phyloP scores from a whole-genome alignment of 2,797 vertebrate species.

The Poecile montanus region DNA sequence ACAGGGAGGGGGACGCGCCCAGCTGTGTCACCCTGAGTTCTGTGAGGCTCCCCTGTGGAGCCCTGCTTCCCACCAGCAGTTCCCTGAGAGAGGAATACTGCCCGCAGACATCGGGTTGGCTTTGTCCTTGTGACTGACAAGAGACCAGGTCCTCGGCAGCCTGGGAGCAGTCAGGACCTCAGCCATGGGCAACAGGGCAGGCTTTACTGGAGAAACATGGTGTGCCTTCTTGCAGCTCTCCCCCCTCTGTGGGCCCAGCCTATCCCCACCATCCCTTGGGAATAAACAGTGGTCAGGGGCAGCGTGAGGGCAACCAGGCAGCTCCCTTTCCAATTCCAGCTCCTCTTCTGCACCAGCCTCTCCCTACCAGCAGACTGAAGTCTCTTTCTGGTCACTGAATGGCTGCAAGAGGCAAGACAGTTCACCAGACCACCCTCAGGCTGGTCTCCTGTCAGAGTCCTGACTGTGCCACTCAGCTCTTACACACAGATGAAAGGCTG shows the following conservation, averaged over 20 bases:
- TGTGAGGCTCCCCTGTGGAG: not conserved
- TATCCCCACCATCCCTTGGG: not conserved
- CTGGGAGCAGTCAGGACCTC: not conserved
- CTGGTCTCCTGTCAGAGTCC: not conserved
- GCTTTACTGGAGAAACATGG: not conserved
- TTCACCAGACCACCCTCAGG: not conserved
- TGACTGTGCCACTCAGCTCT: not conserved
- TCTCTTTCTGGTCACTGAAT: not conserved
- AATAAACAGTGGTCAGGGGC: not conserved
- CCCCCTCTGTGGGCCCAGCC: not conserved
- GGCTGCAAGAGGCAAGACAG: not conserved
- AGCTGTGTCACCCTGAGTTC: not conserved
- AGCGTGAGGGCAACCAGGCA: not conserved
- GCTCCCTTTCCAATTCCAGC: not conserved
- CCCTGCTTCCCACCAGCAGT: not conserved
- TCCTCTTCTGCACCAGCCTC: not conserved
- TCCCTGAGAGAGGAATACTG: not conserved
- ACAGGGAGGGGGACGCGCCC: fast-evolving
- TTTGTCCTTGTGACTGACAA: not conserved
- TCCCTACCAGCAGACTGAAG: not conserved
- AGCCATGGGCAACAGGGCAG: fast-evolving
- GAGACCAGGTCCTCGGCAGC: not conserved
- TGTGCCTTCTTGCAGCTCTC: not conserved
- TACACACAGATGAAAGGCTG: not conserved
- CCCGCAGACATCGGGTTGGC: fast-evolving